These are phyloP conservation scores for Lagopus muta DNA, from an alignment of 2,113 vertebrate species.

Conservation along the genomic window DNA sequence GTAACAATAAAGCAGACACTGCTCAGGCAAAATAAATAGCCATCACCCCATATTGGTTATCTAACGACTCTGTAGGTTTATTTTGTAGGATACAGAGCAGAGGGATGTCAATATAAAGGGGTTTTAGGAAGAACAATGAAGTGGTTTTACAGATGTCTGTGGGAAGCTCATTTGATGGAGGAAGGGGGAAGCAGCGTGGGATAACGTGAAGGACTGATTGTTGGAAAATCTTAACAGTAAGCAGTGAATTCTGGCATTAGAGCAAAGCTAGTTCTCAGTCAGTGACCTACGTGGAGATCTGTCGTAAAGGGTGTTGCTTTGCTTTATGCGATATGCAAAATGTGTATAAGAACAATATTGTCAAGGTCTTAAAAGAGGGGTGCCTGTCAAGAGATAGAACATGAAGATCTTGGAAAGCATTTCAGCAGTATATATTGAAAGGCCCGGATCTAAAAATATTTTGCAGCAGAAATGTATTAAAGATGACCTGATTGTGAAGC, in stretches of 20 bases:
- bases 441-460: background rate
- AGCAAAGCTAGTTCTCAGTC: background rate
- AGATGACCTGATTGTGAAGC: background rate
- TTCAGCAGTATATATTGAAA: background rate
- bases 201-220: background rate
- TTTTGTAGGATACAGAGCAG: background rate
- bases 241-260: background rate
- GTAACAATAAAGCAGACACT: background rate
- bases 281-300: background rate
- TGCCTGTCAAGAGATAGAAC: background rate
- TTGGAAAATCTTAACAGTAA: slow-evolving; percentile 13
- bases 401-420: background rate
- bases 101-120: background rate
- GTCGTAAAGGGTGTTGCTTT: background rate
- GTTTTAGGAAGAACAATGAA: slow-evolving; percentile 14
- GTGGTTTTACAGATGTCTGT: slow-evolving; percentile 43
- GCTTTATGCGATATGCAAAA: background rate
- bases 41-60: background rate
- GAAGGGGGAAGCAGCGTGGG: background rate
- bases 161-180: slow-evolving; percentile 8
- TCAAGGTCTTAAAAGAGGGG: background rate
- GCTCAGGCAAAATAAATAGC: background rate
- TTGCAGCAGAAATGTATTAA: background rate
- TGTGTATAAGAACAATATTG: background rate
- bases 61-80: background rate